phyloP scores from a whole-genome alignment of 2,113 vertebrate genomes.

The Tragulus kanchil region DNA sequence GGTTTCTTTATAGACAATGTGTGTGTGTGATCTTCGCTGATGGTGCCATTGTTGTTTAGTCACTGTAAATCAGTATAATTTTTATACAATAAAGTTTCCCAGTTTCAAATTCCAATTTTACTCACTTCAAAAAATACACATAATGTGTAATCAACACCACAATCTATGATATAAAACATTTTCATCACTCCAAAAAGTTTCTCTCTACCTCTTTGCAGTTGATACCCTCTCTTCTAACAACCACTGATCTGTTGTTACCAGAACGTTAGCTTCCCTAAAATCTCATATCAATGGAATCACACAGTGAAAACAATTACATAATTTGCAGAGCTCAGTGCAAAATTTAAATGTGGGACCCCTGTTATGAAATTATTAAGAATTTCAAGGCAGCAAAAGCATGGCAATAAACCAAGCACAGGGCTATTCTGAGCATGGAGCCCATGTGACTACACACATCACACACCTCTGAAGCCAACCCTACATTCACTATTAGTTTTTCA shows the following conservation, averaged over 20 bases:
- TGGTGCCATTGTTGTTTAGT: not conserved
- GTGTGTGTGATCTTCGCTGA: not conserved
- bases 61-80: not conserved
- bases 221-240: not conserved
- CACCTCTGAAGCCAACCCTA: not conserved
- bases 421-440: not conserved
- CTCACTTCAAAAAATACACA: not conserved
- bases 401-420: not conserved
- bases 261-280: not conserved
- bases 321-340: not conserved
- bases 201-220: not conserved
- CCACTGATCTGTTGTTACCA: not conserved
- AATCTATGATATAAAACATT: slow-evolving; percentile 11
- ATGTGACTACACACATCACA: not conserved
- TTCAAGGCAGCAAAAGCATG: not conserved
- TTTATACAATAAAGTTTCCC: not conserved
- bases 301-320: not conserved
- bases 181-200: not conserved
- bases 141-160: not conserved
- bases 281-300: not conserved
- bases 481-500: not conserved
- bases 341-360: not conserved
- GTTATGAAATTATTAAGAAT: not conserved
- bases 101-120: not conserved
- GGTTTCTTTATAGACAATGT: not conserved